Evolutionary conservation across 2,888 invertebrate species (phyloP).

Genomic region (Drosophila affinis): DNA sequence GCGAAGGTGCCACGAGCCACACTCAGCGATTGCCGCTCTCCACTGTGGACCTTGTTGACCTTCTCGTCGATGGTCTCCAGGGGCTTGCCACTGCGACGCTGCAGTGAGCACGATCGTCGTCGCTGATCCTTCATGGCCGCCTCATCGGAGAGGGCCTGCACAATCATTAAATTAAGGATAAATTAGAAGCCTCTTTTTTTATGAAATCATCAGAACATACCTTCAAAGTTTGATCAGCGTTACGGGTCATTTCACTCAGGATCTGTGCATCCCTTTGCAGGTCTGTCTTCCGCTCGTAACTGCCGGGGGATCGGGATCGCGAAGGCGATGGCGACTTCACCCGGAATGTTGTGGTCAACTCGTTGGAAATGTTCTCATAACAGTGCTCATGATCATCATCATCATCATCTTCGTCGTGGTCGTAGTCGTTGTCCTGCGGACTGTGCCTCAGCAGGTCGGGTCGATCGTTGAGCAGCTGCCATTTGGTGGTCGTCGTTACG

Average conservation of each 20-base stretch:
- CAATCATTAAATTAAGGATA: neutral
- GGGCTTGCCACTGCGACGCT: slow-evolving; percentile 79
- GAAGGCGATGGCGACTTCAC: slow-evolving; percentile 65
- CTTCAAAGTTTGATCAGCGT: slow-evolving; percentile 86
- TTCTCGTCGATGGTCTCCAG: slow-evolving; percentile 83
- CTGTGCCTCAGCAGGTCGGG: slow-evolving; percentile 83
- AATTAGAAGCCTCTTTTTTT: neutral
- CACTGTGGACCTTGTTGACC: slow-evolving; percentile 62
- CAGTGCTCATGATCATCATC: slow-evolving; percentile 71
- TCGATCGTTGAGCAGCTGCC: slow-evolving; percentile 81
- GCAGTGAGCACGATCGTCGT: slow-evolving; percentile 77
- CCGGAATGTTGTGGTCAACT: slow-evolving; percentile 75
- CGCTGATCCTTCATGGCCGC: slow-evolving; percentile 82
- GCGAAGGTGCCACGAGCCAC: slow-evolving; percentile 75
- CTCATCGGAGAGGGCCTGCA: slow-evolving; percentile 85
- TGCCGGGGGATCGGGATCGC: slow-evolving; percentile 28
- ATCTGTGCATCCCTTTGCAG: slow-evolving; percentile 84
- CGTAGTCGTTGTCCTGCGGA: slow-evolving; percentile 67
- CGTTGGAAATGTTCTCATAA: slow-evolving; percentile 82
- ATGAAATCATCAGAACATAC: slow-evolving; percentile 46
- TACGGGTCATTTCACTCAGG: slow-evolving; percentile 86
- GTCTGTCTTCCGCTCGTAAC: slow-evolving; percentile 81
- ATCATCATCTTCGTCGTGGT: slow-evolving; percentile 23
- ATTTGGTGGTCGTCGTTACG: slow-evolving; percentile 71
- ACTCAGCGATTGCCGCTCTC: slow-evolving; percentile 58